Evolutionary conservation across 2,888 invertebrate genomes (phyloP).

Genomic region (Sialis fuliginosa): DNA sequence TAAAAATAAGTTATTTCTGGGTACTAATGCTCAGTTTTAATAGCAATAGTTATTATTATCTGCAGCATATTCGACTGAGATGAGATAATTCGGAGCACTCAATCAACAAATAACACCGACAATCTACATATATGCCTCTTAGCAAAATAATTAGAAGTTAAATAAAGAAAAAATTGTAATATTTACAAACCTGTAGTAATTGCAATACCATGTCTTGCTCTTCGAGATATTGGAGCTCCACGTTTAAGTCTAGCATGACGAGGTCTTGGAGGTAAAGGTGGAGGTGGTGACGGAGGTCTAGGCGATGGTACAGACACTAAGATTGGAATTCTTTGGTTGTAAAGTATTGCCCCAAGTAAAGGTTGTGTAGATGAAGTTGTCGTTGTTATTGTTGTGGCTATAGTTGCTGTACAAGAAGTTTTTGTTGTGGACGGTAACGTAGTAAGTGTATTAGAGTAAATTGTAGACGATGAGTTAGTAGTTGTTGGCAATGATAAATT

Average conservation of each 20-base stretch:
- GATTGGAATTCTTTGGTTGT: slow-evolving; percentile 1
- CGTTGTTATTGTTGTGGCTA: slow-evolving; percentile 39
- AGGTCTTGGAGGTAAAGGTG: slow-evolving; percentile 13
- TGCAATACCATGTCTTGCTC: neutral
- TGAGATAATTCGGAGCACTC: too few relatives aligned
- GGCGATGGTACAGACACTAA: neutral
- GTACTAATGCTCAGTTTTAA: too few relatives aligned
- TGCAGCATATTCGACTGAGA: too few relatives aligned
- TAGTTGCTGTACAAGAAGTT: slow-evolving; percentile 32
- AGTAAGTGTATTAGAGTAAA: too few relatives aligned
- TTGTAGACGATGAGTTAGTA: too few relatives aligned
- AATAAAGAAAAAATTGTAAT: too few relatives aligned
- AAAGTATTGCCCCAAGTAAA: slow-evolving; percentile 26
- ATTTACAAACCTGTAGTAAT: neutral
- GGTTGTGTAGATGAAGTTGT: slow-evolving; percentile 43
- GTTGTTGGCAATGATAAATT: too few relatives aligned
- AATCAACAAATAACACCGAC: slow-evolving; percentile 19
- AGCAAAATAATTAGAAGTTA: too few relatives aligned
- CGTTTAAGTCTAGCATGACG: slow-evolving; percentile 14
- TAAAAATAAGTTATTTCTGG: too few relatives aligned
- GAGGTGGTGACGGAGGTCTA: slow-evolving; percentile 1
- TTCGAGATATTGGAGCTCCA: slow-evolving; percentile 5
- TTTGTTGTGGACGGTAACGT: too few relatives aligned
- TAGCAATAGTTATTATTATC: too few relatives aligned
- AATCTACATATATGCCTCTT: too few relatives aligned